Evolutionary conservation across 2,888 invertebrate genomes (phyloP), one percentile per base, ranked within the genome.

Genomic region (Nymphalis c-album): DNA sequence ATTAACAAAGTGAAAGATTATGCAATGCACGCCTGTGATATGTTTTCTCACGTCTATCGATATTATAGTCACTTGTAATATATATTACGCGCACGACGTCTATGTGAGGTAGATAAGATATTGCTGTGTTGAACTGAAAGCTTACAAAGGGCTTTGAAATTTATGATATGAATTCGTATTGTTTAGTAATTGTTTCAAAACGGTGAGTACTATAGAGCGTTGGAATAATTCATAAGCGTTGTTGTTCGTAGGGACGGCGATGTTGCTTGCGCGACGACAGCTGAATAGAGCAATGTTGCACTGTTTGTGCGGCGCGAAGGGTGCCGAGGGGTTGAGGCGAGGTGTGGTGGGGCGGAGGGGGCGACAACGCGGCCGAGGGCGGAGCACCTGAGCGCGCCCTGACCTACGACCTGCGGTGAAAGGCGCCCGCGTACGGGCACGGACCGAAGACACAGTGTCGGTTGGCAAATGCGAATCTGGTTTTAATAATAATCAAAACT

Each of bases 321-420:
- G 74, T 76, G 72, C 64, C 65, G 74, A 75, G 72, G 75, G 75
- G 72, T 75, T 73, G 62, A 67, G 74, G 67, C 79, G 80, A 75
- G 78, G 79, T 74, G 79, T 68, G 65, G 77, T 71, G 76, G 66
- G 76, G 71, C 74, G 75, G 74, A 75, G 70, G 72, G 40, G 75
- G 70, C 71, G 76, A 73, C 75, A 73, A 78, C 77, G 74, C 77
- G 81, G 81, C 84, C 83, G 75, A 74, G 90, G 90, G 91, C 90
- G 90, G 90, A 88, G 91, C 91, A 89, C 91, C 91, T 88, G 90
- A 91, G 91, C 85, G 91, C 91, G 91, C 91, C 91, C 91, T 92
- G 91, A 91, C 91, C 91, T 90, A 80, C 88, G 91, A 92, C 91
- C 91, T 78, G 89, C 84, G 89, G 91, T 92, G 91, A 92, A 91